Conservation (phyloP, 2,888 invertebrate species). For the Diarsia dahlii region DNA sequence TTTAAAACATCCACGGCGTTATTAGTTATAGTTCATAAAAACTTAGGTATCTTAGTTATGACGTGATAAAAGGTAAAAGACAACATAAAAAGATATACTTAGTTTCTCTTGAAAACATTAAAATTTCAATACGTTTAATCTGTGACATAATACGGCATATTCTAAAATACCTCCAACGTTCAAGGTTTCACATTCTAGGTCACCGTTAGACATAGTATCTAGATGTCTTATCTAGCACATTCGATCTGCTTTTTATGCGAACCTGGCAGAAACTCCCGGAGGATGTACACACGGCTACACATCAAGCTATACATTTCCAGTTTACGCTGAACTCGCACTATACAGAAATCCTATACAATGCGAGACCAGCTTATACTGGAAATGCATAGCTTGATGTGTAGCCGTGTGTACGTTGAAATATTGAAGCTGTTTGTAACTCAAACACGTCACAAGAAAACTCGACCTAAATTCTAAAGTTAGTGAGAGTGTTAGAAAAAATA, state of each 20-base stretch:
- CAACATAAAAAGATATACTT: too few relatives aligned
- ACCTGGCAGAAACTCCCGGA: constrained; percentile 10
- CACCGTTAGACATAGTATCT: neutral
- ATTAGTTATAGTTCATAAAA: too few relatives aligned
- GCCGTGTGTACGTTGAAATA: constrained; percentile 44
- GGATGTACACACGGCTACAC: too few relatives aligned
- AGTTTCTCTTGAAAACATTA: too few relatives aligned
- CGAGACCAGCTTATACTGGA: too few relatives aligned
- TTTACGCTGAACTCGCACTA: too few relatives aligned
- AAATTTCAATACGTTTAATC: neutral
- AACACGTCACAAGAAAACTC: constrained; percentile 24
- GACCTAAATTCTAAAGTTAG: neutral
- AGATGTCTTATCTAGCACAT: constrained; percentile 20
- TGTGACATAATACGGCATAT: neutral
- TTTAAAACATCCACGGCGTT: too few relatives aligned
- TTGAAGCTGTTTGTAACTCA: constrained; percentile 40
- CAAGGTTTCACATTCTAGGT: constrained; percentile 14
- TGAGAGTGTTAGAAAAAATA: neutral
- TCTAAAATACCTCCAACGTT: neutral
- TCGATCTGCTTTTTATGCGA: constrained; percentile 32
- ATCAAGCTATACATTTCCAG: too few relatives aligned
- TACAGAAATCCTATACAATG: too few relatives aligned
- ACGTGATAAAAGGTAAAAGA: too few relatives aligned
- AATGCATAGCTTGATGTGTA: too few relatives aligned
- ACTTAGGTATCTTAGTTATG: too few relatives aligned